Evolutionary conservation across 1,140 invertebrate genomes (phyloP).

Genomic region (Maconellicoccus hirsutus): DNA sequence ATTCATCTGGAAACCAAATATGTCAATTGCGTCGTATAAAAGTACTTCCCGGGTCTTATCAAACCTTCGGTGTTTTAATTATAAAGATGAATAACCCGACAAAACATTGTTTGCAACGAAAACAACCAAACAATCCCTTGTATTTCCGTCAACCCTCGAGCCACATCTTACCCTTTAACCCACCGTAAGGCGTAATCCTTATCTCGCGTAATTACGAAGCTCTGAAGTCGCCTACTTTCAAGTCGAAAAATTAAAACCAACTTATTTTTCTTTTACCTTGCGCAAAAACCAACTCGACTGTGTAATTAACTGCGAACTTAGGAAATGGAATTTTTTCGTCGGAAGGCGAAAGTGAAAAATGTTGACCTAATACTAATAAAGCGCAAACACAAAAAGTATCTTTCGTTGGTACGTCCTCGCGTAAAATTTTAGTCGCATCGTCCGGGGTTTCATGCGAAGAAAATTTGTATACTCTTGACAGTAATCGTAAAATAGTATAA

Average conservation of each 20-base stretch:
- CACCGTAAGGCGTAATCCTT: neutral
- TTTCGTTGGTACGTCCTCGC: no score
- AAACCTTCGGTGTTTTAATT: no score
- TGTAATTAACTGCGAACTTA: neutral
- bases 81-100: no score
- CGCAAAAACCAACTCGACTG: neutral
- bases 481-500: neutral
- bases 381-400: no score
- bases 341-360: neutral
- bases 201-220: neutral
- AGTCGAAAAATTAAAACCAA: constrained; percentile 5
- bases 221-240: neutral
- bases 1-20: no score
- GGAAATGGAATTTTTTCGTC: neutral
- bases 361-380: neutral
- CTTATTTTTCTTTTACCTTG: constrained; percentile 1
- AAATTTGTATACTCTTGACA: constrained; percentile 4
- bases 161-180: no score
- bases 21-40: no score
- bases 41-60: no score
- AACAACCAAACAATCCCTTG: no score
- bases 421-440: no score
- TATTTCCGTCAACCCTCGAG: no score
- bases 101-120: no score
- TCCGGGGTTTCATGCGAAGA: neutral